Base-by-base conservation (phyloP, 2,888 invertebrate species). In the Crocallis elinguaria region DNA sequence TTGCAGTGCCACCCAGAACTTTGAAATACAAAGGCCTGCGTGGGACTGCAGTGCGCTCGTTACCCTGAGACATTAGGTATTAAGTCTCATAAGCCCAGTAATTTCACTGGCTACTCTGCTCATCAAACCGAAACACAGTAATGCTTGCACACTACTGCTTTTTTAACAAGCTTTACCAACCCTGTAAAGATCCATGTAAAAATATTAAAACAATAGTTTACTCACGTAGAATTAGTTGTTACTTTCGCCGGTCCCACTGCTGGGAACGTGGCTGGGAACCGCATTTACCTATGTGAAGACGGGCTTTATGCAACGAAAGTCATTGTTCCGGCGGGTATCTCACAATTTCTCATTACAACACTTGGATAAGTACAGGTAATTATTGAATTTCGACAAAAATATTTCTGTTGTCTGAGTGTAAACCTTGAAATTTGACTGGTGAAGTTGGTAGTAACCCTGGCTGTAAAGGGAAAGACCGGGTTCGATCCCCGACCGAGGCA, bases 301-400 rank as follows among this genome's bases (percentile, higher is more conserved):
- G 55, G 64, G 72, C 71, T 87, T 86, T 85, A 85, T 84, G 86
- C 80, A 88, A 88, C 57, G 85, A 86, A 87, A 87, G 84, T 86
- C 74, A 84, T 72, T 71, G 77, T 80, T 77, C 68, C 73, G 59
- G 37, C 52, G 49, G 66, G 65, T 69, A 62, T 69, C 52, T 62
- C 62, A 64, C 71, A 67, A 63, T 69, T 57, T 72, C 51, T 55
- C 57, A 58, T 58, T 67, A 57, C 46, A 46, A 46, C 52, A 30
- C 41, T 35, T 46, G 36, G 60, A 58, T 62, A 50, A 29, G 55
- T 72, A 60, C n/a, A 64, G 42, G 27, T 25, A n/a, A n/a, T n/a
- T n/a, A n/a, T n/a, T n/a, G n/a, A n/a, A n/a, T n/a, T n/a, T n/a
- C n/a, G n/a, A n/a, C n/a, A n/a, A n/a, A n/a, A n/a, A n/a, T n/a